phyloP scores from a whole-genome alignment of 2,888 invertebrate genomes.

The Apotomis capreana region DNA sequence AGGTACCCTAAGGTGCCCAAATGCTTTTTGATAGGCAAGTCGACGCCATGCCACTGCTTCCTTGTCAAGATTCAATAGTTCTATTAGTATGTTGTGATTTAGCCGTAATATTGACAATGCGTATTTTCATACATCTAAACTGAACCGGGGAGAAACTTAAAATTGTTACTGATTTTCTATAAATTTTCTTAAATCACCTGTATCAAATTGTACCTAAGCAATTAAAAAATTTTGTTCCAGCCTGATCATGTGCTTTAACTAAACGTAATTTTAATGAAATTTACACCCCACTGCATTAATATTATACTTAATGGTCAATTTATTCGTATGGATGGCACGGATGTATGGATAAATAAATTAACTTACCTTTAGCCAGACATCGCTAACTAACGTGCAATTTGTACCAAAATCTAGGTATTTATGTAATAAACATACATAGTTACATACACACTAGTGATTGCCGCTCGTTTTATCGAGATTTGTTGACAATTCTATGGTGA shows the following conservation, averaged over 20 bases:
- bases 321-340: conserved; percentile 8
- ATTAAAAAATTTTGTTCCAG: neutral
- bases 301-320: conserved; percentile 10
- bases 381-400: neutral
- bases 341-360: conserved; percentile 1
- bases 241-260: neutral
- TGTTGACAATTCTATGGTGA: no score
- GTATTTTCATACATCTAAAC: neutral
- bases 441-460: no score
- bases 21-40: no score
- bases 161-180: neutral
- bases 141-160: neutral
- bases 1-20: no score
- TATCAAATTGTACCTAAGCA: neutral
- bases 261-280: no score
- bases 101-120: neutral
- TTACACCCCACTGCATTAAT: neutral
- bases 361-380: neutral
- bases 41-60: no score
- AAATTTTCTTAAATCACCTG: neutral
- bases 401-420: no score
- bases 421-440: no score
- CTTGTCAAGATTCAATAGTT: conserved; percentile 2
- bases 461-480: no score
- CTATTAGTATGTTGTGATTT: conserved; percentile 7